Base-by-base conservation (phyloP, 2,797 vertebrate species). In the Hybognathus amarus region DNA sequence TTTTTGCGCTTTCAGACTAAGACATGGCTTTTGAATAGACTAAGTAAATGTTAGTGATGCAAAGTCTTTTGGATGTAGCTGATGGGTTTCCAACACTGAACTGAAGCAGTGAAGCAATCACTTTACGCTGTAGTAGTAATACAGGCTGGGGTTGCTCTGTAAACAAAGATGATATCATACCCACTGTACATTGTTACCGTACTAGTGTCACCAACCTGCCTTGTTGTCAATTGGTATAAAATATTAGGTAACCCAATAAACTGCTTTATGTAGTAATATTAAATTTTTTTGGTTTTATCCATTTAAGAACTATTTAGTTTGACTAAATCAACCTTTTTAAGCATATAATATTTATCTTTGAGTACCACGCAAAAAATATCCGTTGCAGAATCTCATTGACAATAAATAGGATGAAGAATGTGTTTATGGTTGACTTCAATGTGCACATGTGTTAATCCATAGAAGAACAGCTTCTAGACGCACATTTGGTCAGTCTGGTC, bases 401-500 rank as follows among this genome's bases (percentile, higher is more conserved):
- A 7, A 1, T 11, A 54, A 17, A 67, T 38, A 70, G 13, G 42
- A 20, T 64, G 7, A 45, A 24, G 38, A 15, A 61, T 56, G 73
- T 4, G 0, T 38, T 15, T 18, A 10, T 66, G 33, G 12, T 59
- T 81, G 13, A 81, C 22, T 20, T 69, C 11, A 24, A 30, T 66
- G 38, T 68, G 22, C 50, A 47, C 56, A 5, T 87, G 7, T 87
- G 87, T 84, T 87, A 47, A 85, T 90, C 86, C 86, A 81, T 91
- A 99, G 98, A 79, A 96, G 95, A 92, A 94, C 96, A 1, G 95
- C 96, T 79, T 97, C 96, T 0, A 97, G 96, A 91, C 94, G 96
- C 81, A 97, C 97, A 2, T 99, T 99, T 85, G 97, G 97, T 77
- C 98, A 99, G 91, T 95, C 96, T 0, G 95, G 96, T 68, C 94